phyloP scores from a whole-genome alignment of 2,797 vertebrate genomes.

The Enteromius viviparus region DNA sequence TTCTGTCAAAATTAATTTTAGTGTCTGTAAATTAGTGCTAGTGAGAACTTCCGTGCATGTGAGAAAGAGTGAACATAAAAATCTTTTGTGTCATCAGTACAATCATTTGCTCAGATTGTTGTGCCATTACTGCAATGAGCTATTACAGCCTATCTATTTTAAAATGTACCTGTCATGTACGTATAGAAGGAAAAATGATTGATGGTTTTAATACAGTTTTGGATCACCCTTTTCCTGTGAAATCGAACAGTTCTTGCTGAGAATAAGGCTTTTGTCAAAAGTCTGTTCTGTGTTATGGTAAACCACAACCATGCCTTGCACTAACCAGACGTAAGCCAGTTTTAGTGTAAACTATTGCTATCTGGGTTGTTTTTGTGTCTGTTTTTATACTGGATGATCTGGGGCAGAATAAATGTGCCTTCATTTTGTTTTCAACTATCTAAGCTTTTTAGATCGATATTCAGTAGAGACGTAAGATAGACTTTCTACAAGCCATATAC shows the following conservation, averaged over 20 bases:
- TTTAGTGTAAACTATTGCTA: background rate
- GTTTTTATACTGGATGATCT: background rate
- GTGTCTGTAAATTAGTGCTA: background rate
- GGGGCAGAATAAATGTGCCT: background rate
- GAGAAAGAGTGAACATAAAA: background rate
- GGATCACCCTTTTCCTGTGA: background rate
- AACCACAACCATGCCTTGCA: background rate
- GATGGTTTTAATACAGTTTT: background rate
- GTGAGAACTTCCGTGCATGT: background rate
- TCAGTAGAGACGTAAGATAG: background rate
- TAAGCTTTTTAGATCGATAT: background rate
- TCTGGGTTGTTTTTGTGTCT: background rate
- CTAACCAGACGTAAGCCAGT: background rate
- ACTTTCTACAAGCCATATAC: background rate
- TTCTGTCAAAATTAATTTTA: background rate
- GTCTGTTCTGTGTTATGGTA: background rate
- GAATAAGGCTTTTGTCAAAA: background rate
- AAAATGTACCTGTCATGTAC: background rate
- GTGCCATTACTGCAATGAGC: background rate
- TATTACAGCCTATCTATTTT: background rate
- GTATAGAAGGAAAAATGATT: background rate
- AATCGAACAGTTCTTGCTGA: background rate
- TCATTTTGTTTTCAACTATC: background rate
- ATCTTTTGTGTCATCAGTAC: background rate
- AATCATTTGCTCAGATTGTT: background rate